These are phyloP conservation scores for Urocynchramus pylzowi DNA, from an alignment of 2,113 vertebrate species.

Conservation along the genomic window DNA sequence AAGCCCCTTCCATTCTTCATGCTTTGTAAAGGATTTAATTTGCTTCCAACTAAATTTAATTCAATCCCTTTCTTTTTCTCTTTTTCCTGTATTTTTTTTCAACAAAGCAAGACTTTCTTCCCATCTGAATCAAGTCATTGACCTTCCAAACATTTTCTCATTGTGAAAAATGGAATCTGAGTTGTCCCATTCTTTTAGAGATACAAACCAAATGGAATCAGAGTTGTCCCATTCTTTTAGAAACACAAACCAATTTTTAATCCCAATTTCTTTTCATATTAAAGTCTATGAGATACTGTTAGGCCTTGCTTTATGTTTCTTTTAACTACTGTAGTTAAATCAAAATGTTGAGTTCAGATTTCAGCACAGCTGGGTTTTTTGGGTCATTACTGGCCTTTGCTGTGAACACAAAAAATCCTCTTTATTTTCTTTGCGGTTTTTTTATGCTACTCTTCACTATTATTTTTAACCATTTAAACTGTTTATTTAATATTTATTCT, in stretches of 20 bases:
- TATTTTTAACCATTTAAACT: conserved; percentile 11
- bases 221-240: background rate
- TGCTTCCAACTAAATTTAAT: background rate
- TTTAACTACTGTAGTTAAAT: conserved; percentile 26
- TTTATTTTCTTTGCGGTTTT: conserved; percentile 16
- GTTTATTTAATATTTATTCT: conserved; percentile 60
- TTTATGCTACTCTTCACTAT: background rate
- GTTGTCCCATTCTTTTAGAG: background rate
- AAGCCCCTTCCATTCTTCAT: background rate
- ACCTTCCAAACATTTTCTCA: conserved; percentile 3
- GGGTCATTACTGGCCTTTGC: conserved; percentile 21
- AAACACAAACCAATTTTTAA: background rate
- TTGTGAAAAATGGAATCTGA: background rate
- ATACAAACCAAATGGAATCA: background rate
- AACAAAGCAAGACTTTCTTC: background rate
- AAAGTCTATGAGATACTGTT: background rate
- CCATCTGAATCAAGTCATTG: background rate
- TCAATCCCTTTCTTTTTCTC: background rate
- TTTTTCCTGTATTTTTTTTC: background rate
- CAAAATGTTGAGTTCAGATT: conserved; percentile 30
- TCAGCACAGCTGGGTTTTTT: conserved; percentile 25
- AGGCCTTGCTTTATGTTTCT: background rate
- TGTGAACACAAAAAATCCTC: conserved; percentile 14
- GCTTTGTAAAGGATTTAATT: background rate
- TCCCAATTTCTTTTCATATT: conserved; percentile 6